Evolutionary conservation across 2,113 vertebrate genomes (phyloP).

Genomic region (Aptenodytes patagonicus): DNA sequence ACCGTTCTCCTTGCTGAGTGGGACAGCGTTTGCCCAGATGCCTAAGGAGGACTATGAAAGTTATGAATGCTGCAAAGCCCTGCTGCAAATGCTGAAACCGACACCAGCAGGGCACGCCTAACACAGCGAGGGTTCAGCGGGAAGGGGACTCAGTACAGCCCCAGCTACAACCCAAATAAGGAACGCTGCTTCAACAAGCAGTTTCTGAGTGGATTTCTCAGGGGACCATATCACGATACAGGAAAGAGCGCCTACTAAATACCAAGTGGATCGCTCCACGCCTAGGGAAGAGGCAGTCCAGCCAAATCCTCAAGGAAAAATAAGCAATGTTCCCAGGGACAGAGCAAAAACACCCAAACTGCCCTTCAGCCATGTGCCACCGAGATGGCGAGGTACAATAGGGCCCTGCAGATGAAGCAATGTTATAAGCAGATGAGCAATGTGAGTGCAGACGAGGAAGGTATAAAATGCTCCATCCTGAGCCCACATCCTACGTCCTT

Average conservation of each 20-base stretch:
- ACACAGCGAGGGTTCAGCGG: neutral
- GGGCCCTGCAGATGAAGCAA: neutral
- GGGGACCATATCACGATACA: neutral
- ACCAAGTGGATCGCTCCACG: neutral
- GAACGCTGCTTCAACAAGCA: neutral
- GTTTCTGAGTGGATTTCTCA: neutral
- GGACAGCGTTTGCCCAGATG: neutral
- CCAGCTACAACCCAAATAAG: neutral
- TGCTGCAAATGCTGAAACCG: neutral
- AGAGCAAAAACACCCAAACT: neutral
- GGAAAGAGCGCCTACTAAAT: neutral
- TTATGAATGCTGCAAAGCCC: neutral
- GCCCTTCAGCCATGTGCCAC: neutral
- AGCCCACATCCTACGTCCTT: neutral
- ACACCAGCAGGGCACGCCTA: neutral
- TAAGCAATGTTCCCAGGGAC: neutral
- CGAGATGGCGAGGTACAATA: fast-evolving
- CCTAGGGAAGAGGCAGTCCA: neutral
- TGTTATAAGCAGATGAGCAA: neutral
- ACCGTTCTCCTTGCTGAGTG: neutral
- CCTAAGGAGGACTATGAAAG: neutral
- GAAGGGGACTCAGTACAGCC: neutral
- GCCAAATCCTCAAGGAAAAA: constrained; percentile 4
- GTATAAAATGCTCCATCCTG: neutral
- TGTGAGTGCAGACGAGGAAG: neutral